phyloP scores from a whole-genome alignment of 23 tunicate genomes.

The Corella eumyota region DNA sequence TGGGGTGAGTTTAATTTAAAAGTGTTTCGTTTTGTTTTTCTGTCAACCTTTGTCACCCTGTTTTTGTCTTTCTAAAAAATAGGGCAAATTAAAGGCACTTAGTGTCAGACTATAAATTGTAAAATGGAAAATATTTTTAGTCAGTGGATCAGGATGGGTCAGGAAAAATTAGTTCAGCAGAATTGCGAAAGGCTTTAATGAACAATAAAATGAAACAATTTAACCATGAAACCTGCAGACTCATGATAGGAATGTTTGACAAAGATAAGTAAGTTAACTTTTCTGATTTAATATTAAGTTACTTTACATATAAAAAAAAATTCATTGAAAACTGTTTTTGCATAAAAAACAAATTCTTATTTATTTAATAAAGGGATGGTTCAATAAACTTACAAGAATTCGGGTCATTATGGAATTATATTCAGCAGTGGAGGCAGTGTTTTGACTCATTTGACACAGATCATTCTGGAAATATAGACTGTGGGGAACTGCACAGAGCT shows the following conservation, averaged over 20 bases:
- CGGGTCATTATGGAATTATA: slow-evolving; percentile 68
- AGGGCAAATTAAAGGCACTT: no score
- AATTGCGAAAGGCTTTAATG: slow-evolving; percentile 70
- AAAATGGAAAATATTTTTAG: no score
- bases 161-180: slow-evolving; percentile 60
- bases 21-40: no score
- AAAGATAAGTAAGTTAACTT: slow-evolving; percentile 29
- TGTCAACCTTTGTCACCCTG: no score
- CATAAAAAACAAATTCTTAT: not conserved
- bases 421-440: slow-evolving; percentile 85
- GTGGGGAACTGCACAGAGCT: slow-evolving; percentile 55
- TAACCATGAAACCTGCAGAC: slow-evolving; percentile 84
- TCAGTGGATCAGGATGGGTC: slow-evolving; percentile 88
- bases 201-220: slow-evolving; percentile 93
- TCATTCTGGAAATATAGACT: slow-evolving; percentile 69
- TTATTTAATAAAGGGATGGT: slow-evolving; percentile 65
- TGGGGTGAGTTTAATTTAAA: no score
- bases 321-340: no score
- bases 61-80: no score
- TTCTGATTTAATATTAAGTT: not conserved
- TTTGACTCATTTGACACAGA: slow-evolving; percentile 87
- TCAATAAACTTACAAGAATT: slow-evolving; percentile 60
- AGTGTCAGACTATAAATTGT: no score
- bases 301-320: not conserved
- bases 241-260: slow-evolving; percentile 96